Evolutionary conservation across 2,888 invertebrate genomes (phyloP), one percentile per base, ranked within the genome.

Genomic region (Esperia sulphurella): DNA sequence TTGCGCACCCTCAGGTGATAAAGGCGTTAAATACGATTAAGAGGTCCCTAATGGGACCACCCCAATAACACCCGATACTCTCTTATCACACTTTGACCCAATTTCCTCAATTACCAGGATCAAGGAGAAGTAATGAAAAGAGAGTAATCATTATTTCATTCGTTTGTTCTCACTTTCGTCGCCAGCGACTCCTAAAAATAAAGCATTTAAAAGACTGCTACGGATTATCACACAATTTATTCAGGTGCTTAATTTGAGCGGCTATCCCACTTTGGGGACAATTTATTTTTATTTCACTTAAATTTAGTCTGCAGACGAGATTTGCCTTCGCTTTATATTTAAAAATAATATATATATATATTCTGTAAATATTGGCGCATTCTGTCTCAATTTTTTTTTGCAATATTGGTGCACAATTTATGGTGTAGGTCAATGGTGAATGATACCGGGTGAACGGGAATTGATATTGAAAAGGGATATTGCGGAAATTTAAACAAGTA

Each of bases 211-310:
- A 84, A 83, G 81, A 86, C 84, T 81, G 76, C 79, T 79, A 65
- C 66, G 87, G 88, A 88, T 88, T 88, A 88, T 86, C 87, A 79
- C 83, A 82, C 84, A 88, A 88, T 88, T 88, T 88, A 88, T 88
- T 86, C 88, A 87, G 88, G 86, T 87, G 88, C 87, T 88, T 88
- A 84, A 87, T 88, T 88, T 86, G 83, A 84, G 83, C 78, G 80
- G 75, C 83, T 72, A 82, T 80, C 79, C 79, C 80, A 81, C 83
- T 86, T 83, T 76, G 77, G 71, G 79, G 65, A 73, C 76, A 83
- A 85, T 86, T 87, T 86, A 83, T 84, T 85, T 85, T 86, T 86
- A 87, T 87, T 87, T 83, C 82, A 80, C 81, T 86, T 82, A 82
- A 83, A 77, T 77, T 70, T 71, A 71, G 74, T 65, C 65, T 66